Conservation (phyloP, 2,888 invertebrate species). For the Lysandra coridon region DNA sequence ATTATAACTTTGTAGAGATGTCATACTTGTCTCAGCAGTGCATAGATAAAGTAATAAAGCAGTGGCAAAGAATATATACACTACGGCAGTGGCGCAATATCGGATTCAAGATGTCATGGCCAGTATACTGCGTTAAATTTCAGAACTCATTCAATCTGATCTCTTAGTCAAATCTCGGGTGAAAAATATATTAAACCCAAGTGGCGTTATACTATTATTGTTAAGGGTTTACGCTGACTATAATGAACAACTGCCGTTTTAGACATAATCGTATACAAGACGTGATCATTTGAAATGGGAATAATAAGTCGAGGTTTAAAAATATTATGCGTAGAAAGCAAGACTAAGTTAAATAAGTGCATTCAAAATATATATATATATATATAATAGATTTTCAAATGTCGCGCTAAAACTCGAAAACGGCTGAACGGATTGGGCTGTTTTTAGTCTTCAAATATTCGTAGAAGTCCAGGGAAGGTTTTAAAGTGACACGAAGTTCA, state of each 20-base stretch:
- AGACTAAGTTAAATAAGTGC: no score
- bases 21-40: neutral
- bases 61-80: no score
- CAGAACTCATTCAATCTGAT: neutral
- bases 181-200: neutral
- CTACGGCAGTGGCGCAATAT: neutral
- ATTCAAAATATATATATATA: no score
- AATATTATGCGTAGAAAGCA: neutral
- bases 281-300: neutral
- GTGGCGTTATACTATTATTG: neutral
- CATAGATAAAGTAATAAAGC: no score
- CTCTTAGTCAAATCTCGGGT: neutral
- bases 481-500: no score
- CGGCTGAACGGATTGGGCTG: no score
- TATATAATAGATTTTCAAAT: no score
- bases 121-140: neutral
- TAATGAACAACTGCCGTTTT: neutral
- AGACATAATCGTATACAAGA: constrained; percentile 6
- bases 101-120: neutral
- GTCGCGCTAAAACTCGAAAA: no score
- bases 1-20: no score
- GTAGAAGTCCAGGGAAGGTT: no score
- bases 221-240: neutral
- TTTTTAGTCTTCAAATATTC: no score
- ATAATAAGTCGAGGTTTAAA: neutral